Conservation (phyloP, 2,113 vertebrate genomes). For the Halichoeres trimaculatus region DNA sequence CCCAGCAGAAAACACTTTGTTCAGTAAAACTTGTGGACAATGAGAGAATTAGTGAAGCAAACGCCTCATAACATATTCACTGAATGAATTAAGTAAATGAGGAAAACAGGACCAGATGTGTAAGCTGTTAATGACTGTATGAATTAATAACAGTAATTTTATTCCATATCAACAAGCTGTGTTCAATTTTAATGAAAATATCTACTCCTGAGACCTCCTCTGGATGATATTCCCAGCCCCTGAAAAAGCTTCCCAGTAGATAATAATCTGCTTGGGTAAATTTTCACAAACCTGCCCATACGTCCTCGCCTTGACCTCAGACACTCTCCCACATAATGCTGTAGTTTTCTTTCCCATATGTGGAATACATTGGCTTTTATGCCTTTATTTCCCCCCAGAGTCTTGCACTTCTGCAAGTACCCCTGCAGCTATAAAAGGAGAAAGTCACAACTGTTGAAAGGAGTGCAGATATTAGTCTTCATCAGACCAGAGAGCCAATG, state of each 20-base stretch:
- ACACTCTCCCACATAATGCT: conserved; percentile 32
- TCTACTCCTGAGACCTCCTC: conserved; percentile 5
- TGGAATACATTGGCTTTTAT: conserved; percentile 48
- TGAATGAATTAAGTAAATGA: conserved; percentile 18
- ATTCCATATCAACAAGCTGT: neutral
- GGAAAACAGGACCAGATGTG: neutral
- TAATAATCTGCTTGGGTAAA: conserved; percentile 39
- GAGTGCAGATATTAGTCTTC: conserved; percentile 72
- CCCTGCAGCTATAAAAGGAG: conserved; percentile 56
- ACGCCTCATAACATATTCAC: neutral
- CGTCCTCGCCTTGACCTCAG: conserved; percentile 62
- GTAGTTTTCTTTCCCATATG: conserved; percentile 19
- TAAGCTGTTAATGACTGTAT: neutral
- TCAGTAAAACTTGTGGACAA: no score
- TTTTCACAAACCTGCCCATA: conserved; percentile 6
- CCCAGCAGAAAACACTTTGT: no score
- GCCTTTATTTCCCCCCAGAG: conserved; percentile 36
- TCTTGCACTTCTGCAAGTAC: conserved; percentile 43
- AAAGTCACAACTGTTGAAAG: conserved; percentile 56
- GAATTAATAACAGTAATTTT: conserved; percentile 8
- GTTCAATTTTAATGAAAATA: conserved; percentile 17
- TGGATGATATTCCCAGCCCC: conserved; percentile 25
- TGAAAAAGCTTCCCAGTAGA: conserved; percentile 7
- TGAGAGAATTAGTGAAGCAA: no score
- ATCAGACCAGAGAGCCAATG: conserved; percentile 68